Evolutionary conservation across 2,888 invertebrate genomes (phyloP).

Genomic region (Syritta pipiens): DNA sequence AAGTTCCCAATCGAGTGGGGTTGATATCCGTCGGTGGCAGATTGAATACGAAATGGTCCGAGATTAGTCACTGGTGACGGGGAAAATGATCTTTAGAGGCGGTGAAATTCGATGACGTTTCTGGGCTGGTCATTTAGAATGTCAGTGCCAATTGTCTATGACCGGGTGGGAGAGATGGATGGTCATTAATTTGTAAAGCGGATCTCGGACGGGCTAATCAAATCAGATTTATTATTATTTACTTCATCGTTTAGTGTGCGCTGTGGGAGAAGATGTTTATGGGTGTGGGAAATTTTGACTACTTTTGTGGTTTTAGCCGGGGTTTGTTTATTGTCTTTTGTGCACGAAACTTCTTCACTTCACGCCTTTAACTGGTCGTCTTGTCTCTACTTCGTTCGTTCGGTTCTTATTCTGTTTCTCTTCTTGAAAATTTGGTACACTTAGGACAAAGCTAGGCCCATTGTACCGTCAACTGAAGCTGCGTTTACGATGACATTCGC

Average conservation of each 20-base stretch:
- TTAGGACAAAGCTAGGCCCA: too few species aligned
- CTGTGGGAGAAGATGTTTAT: not conserved
- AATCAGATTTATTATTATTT: conserved; percentile 16
- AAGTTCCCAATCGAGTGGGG: conserved; percentile 32
- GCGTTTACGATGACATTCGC: too few species aligned
- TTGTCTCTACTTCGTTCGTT: too few species aligned
- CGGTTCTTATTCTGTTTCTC: too few species aligned
- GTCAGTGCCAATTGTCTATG: conserved; percentile 2
- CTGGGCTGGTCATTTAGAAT: conserved; percentile 13
- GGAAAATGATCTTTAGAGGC: not conserved
- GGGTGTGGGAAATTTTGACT: not conserved
- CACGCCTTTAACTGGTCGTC: too few species aligned
- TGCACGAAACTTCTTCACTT: too few species aligned
- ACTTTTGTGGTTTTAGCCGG: conserved; percentile 5
- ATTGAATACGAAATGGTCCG: not conserved
- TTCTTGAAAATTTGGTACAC: too few species aligned
- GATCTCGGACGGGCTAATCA: conserved; percentile 27
- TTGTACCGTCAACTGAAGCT: too few species aligned
- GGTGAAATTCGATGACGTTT: conserved; percentile 6
- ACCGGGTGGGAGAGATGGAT: not conserved
- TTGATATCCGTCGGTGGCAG: too few species aligned
- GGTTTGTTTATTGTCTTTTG: too few species aligned
- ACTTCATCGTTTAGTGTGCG: not conserved
- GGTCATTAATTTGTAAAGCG: conserved; percentile 33
- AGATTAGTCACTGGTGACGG: not conserved